These are phyloP conservation scores for Oreonectes daqikongensis DNA, from an alignment of 2,797 vertebrate genomes.

Conservation along the genomic window DNA sequence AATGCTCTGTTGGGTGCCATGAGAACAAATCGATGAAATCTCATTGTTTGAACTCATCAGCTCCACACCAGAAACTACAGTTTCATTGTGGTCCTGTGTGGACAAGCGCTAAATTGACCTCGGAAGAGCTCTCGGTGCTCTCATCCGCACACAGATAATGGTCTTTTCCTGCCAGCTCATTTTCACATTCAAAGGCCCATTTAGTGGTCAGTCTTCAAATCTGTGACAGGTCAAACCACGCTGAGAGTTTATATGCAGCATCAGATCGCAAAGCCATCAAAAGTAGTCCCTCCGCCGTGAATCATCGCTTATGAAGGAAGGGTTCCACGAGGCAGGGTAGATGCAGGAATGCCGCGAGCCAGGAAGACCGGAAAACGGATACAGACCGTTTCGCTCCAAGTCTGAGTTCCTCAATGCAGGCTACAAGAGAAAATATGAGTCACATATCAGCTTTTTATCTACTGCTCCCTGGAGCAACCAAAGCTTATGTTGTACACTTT, in stretches of 20 bases:
- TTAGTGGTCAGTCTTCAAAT: slow-evolving; percentile 44
- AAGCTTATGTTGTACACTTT: no score
- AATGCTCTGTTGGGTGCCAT: not conserved
- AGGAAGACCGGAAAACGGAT: slow-evolving; percentile 91
- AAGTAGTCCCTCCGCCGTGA: slow-evolving; percentile 96
- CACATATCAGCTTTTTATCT: not conserved
- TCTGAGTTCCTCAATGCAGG: slow-evolving; percentile 90
- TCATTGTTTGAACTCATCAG: not conserved
- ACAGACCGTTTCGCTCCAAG: slow-evolving; percentile 92
- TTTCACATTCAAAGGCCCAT: slow-evolving; percentile 57
- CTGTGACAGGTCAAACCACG: slow-evolving; percentile 7
- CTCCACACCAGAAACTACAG: slow-evolving; percentile 30
- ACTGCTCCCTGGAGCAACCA: not conserved
- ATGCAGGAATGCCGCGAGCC: slow-evolving; percentile 97
- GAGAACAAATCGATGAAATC: slow-evolving; percentile 17
- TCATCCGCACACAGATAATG: slow-evolving; percentile 33
- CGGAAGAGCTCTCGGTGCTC: slow-evolving; percentile 30
- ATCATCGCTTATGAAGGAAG: slow-evolving; percentile 94
- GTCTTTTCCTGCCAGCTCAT: slow-evolving; percentile 43
- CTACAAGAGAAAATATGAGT: slow-evolving; percentile 67
- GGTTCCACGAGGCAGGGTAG: slow-evolving; percentile 96
- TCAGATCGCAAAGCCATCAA: slow-evolving; percentile 68
- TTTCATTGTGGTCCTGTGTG: slow-evolving; percentile 26
- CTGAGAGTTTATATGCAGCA: slow-evolving; percentile 15
- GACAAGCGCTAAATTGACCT: slow-evolving; percentile 26